Evolutionary conservation across 92 coral and sea anemone genomes (phyloP), one percentile per base, ranked within the genome.

Genomic region (Zoanthus sansibaricus): DNA sequence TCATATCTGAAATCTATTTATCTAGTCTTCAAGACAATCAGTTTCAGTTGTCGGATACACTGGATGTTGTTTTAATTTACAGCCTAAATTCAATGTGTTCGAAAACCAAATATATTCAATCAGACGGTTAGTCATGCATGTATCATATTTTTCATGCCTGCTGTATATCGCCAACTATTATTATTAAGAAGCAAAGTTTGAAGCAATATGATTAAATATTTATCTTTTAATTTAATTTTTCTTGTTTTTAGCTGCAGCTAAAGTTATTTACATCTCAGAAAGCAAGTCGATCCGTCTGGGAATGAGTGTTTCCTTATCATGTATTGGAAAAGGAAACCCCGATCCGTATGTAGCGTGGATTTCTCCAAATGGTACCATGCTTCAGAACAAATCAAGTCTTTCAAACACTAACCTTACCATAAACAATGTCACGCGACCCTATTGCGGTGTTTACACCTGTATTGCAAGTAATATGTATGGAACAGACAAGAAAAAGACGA

Each of bases 291-390:
- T 79, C 10, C 68, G n/a, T 54, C 86, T 85, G 61, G 47, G 70
- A 3, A 17, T 58, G 31, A 49, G 75, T 7, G 86, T 83, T 12
- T 44, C 47, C 3, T 49, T 89, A 42, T 71, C 18, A 75, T 90
- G 92, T 79, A 58, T 71, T 42, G 92, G 89, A 20, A 79, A 77
- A 54, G 92, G 92, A 3, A 77, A 90, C 76, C 92, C 92, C 21
- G 2, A 31, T 31, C 92, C 92, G 0, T 77, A 46, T n/a, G 67
- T 90, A 5, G 75, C 87, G 1, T 86, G 92, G 61, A 7, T 47
- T 47, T 77, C 68, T 9, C 59, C 45, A 21, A 47, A 44, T 48
- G 85, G 73, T 2, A 21, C 44, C 7, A 18, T 52, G 15, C 37
- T 56, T 61, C 89, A 90, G 71, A 90, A 90, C 83, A 30, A 48